Base-by-base conservation (phyloP, 1,140 invertebrate species). In the Aphaenogaster rudis region DNA sequence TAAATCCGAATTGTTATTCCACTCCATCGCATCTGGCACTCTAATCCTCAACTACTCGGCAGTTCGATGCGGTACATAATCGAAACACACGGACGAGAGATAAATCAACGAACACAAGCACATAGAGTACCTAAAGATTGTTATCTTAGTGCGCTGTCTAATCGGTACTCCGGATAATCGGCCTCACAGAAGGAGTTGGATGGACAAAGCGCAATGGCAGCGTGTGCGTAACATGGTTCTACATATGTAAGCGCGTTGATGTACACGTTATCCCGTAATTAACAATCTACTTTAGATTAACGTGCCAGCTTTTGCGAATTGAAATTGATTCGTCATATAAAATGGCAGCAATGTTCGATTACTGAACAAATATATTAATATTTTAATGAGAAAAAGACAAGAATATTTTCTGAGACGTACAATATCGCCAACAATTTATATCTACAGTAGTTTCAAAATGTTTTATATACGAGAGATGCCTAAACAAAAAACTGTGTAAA, bases 1-100 rank as follows among this genome's bases (percentile, higher is more conserved):
- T 74, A 74, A 76, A 61, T 84, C 33, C 28, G 13, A 36, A 76
- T 84, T 84, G 80, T 74, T 82, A 82, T 82, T 74, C 52, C n/a
- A 15, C 28, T 48, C 28, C 17, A 42, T 67, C 36, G 79, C 50
- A 28, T 72, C 21, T 48, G 17, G 17, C 50, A 28, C 33, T 39
- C 36, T 54, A 54, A 81, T 74, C 69, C 54, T 61, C 80, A 36
- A 36, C 33, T 48, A 39, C 50, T 39, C 54, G n/a, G 4, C 2
- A 57, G 66, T 74, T 74, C 45, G 33, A 74, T 74, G 42, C 33
- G 15, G 45, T 71, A 57, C 36, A 80, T 71, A 81, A 81, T 81
- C 48, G 50, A 57, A 81, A 69, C 36, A 81, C 64, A 42, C 48
- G 33, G 13, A 33, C 21, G 39, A 36, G 54, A 84, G 54, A 50